Percentiles rank a stretch among this genome's conserved stretches.
Evolutionary conservation across 2,888 invertebrate genomes (phyloP).

Genomic region (Philonicus albiceps): DNA sequence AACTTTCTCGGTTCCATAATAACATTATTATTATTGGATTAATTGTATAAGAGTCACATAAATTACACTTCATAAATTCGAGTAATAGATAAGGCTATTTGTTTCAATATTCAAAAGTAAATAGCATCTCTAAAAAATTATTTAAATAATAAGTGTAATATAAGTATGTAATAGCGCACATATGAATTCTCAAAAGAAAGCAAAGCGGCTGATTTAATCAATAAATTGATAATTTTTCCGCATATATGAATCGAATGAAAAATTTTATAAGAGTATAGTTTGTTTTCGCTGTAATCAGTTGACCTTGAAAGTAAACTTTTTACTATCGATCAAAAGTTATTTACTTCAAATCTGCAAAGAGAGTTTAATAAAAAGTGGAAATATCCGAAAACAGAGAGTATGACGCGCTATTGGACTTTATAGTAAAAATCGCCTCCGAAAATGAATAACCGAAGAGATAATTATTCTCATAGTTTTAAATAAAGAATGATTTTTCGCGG

Average conservation of each 20-base stretch:
- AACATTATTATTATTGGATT: too few species aligned
- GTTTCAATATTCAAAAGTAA: too few species aligned
- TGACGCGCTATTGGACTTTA: neutral
- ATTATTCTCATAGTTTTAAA: neutral
- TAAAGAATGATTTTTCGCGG: neutral
- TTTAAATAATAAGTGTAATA: too few species aligned
- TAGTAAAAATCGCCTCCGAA: neutral
- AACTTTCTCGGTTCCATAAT: too few species aligned
- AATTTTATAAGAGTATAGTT: neutral
- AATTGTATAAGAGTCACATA: too few species aligned
- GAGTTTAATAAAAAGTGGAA: neutral
- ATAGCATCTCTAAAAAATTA: too few species aligned
- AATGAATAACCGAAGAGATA: too few species aligned
- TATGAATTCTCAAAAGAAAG: neutral
- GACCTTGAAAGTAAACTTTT: neutral
- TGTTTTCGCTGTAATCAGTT: neutral
- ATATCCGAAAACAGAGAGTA: neutral
- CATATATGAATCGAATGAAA: neutral
- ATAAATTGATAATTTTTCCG: neutral
- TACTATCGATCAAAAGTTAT: neutral
- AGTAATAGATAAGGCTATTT: too few species aligned
- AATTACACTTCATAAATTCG: too few species aligned
- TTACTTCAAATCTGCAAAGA: neutral
- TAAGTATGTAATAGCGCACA: too few species aligned
- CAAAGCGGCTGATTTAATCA: neutral